Base-by-base conservation (phyloP, 2,113 vertebrate species). In the Nibea coibor region DNA sequence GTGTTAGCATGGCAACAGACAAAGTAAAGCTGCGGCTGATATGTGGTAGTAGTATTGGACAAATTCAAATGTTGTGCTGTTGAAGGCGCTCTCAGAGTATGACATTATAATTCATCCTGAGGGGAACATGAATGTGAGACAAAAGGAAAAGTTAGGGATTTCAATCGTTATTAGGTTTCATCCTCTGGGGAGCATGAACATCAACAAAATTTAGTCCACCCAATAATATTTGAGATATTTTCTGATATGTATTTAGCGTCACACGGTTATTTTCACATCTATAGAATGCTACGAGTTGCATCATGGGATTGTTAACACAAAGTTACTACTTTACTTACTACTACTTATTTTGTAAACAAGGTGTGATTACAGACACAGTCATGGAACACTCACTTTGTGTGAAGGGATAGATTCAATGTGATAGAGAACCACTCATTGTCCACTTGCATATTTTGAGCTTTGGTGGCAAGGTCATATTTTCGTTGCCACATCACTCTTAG, bases 401-500 rank as follows among this genome's bases (percentile, higher is more conserved):
- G 20, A 20, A 39, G 31, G 42, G 24, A 51, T 26, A n/a, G 28
- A 22, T 15, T 22, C 3, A 51, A 2, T 28, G 4, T 42, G 66
- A 75, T 56, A 22, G 24, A 50, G 10, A 11, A 31, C 15, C 43
- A 54, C 19, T 28, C 28, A 9, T 15, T 50, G 45, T 67, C 5
- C 39, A 22, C 3, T 11, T 65, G 9, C 7, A 35, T 31, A 50
- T 65, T 59, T 3, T 56, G 19, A 45, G 50, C 3, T 20, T 9
- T 12, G n/a, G 10, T 47, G 31, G 8, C 26, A 14, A 22, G 20
- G 24, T 17, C 28, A 12, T 5, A 28, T 69, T 59, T 58, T 16
- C 74, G n/a, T 31, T 72, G 28, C 48, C 50, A 58, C 17, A 4
- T 84, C 42, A 63, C 15, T 39, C 11, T 16, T 43, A 57, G 66